Evolutionary conservation across 2,888 invertebrate genomes (phyloP).

Genomic region (Hemaris fuciformis): DNA sequence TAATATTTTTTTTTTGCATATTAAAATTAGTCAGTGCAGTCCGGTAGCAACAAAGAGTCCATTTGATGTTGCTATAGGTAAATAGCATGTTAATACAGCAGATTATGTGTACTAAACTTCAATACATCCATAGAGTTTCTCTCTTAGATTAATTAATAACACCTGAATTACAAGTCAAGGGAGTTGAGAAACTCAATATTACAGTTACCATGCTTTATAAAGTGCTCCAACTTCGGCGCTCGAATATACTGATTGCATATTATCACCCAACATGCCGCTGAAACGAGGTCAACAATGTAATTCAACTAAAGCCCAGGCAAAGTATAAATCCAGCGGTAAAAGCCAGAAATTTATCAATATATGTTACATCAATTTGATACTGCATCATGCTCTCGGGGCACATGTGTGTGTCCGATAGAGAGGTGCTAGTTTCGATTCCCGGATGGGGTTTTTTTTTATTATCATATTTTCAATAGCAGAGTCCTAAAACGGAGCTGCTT

Average conservation of each 20-base stretch:
- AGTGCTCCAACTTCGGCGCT: background rate
- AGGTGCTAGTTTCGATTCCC: no score
- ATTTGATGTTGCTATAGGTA: background rate
- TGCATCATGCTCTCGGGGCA: no score
- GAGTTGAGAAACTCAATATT: background rate
- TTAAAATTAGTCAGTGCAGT: no score
- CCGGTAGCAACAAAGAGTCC: no score
- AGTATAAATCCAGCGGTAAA: background rate
- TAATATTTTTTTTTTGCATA: no score
- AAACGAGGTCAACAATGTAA: background rate
- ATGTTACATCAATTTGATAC: no score
- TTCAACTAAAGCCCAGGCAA: background rate
- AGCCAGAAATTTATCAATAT: background rate
- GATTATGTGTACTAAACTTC: background rate
- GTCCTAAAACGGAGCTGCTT: no score
- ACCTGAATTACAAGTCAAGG: background rate
- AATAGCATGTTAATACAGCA: background rate
- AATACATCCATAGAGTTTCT: background rate
- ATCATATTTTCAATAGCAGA: no score
- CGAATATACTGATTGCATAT: background rate
- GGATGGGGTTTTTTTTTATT: no score
- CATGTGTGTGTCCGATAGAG: no score
- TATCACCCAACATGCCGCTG: background rate
- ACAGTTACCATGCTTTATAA: background rate
- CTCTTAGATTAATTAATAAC: background rate